phyloP scores from a whole-genome alignment of 2,113 vertebrate species.

The Rhinichthys klamathensis region DNA sequence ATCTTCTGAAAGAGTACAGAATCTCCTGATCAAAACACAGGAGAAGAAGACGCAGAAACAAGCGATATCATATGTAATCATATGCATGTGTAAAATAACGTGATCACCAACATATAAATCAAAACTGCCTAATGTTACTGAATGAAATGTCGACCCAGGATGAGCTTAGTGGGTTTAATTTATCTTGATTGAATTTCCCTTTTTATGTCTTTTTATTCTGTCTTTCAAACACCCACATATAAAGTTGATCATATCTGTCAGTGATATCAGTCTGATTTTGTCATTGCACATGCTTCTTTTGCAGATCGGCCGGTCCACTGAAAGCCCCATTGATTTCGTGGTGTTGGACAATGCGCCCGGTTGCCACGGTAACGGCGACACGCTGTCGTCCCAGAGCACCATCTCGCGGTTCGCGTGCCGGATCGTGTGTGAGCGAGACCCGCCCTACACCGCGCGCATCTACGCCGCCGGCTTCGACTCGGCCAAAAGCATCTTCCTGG shows the following conservation, averaged over 20 bases:
- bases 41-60: too few species aligned
- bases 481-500: constrained; percentile 95
- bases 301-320: constrained; percentile 93
- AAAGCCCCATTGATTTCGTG: constrained; percentile 94
- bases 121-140: too few species aligned
- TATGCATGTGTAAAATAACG: too few species aligned
- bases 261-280: neutral
- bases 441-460: constrained; percentile 89
- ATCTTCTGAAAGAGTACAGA: too few species aligned
- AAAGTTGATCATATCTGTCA: neutral
- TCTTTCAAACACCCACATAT: neutral
- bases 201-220: too few species aligned
- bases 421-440: constrained; percentile 90
- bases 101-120: too few species aligned
- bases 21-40: too few species aligned
- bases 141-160: too few species aligned
- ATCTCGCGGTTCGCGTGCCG: constrained; percentile 96
- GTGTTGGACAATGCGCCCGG: constrained; percentile 88
- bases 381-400: constrained; percentile 88
- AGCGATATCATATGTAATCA: too few species aligned
- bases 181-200: too few species aligned
- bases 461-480: constrained; percentile 96
- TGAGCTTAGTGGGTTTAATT: too few species aligned
- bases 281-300: neutral
- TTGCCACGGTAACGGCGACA: constrained; percentile 80